A percentile compares a stretch with the other conserved stretches of the same genome.
Evolutionary conservation across 2,113 vertebrate species (phyloP).

Genomic region (Tychaedon coryphoeus): DNA sequence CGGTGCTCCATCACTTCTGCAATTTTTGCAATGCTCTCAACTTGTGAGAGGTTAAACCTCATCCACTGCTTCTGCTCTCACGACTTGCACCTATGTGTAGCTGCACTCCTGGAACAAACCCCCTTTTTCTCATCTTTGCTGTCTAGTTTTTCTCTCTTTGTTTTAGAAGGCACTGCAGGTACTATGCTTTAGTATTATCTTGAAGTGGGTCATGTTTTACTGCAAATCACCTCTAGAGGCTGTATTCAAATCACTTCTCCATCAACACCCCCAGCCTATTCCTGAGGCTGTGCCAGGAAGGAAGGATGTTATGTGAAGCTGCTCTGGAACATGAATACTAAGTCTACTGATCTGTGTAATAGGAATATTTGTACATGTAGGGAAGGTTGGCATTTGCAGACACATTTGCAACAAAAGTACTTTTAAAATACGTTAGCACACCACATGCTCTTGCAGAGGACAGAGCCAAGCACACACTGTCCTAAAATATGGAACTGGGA

Average conservation of each 20-base stretch:
- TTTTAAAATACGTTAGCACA: not conserved
- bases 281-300: not conserved
- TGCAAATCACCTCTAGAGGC: not conserved
- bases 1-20: not conserved
- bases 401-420: not conserved
- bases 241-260: not conserved
- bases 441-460: not conserved
- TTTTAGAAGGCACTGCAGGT: not conserved
- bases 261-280: not conserved
- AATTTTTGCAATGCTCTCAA: not conserved
- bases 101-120: not conserved
- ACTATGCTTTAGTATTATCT: not conserved
- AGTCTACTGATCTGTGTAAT: not conserved
- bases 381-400: not conserved
- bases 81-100: not conserved
- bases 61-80: not conserved
- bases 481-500: not conserved
- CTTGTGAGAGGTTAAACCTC: not conserved
- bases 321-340: not conserved
- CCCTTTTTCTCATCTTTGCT: not conserved
- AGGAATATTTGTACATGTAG: not conserved
- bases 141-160: not conserved
- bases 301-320: not conserved
- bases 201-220: not conserved
- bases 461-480: not conserved